Percentiles rank a stretch among this genome's conserved stretches.
phyloP scores from a whole-genome alignment of 2,113 vertebrate species.

The Hippolais icterina region DNA sequence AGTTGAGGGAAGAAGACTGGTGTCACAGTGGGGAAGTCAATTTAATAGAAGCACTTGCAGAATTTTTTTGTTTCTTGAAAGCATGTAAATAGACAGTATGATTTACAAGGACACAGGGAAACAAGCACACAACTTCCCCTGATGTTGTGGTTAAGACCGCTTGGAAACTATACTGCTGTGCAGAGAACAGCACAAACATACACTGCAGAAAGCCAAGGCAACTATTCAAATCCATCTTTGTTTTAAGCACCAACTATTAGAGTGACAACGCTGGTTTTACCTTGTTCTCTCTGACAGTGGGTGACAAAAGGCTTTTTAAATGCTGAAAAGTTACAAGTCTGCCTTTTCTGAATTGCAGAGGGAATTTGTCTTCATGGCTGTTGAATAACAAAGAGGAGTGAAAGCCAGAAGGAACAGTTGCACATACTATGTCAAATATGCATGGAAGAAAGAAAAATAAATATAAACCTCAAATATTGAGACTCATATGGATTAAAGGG shows the following conservation, averaged over 20 bases:
- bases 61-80: constrained; percentile 61
- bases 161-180: constrained; percentile 31
- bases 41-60: constrained; percentile 23
- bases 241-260: constrained; percentile 28
- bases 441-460: not conserved
- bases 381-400: not conserved
- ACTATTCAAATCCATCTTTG: constrained; percentile 1
- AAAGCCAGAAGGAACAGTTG: not conserved
- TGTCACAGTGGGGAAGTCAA: constrained; percentile 19
- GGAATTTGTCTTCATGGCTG: not conserved
- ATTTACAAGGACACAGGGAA: constrained; percentile 61
- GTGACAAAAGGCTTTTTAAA: constrained; percentile 50
- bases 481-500: not conserved
- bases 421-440: not conserved
- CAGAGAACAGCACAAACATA: not conserved
- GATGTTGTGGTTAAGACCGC: constrained; percentile 9
- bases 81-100: constrained; percentile 38
- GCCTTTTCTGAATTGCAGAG: constrained; percentile 14
- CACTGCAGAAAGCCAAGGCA: not conserved
- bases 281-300: not conserved
- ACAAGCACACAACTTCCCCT: not conserved
- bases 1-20: not conserved
- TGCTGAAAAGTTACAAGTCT: not conserved
- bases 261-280: constrained; percentile 31
- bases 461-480: not conserved